phyloP scores from a whole-genome alignment of 2,113 vertebrate species.

The Gnathochromis pfefferi region DNA sequence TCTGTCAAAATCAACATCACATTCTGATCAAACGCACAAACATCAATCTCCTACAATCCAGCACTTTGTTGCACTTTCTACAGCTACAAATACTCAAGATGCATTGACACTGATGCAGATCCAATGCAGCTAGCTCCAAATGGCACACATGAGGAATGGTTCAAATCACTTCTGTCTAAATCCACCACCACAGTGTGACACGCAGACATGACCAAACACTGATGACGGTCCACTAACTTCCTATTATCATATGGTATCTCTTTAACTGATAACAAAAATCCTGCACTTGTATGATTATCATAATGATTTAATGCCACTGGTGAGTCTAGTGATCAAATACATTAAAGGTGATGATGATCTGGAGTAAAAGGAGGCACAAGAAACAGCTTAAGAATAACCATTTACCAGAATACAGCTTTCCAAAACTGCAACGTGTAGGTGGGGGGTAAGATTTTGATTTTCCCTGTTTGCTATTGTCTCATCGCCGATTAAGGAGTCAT shows the following conservation, averaged over 20 bases:
- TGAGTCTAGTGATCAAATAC: constrained; percentile 75
- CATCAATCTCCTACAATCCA: constrained; percentile 58
- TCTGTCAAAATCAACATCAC: constrained; percentile 29
- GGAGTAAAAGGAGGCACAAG: constrained; percentile 63
- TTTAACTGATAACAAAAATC: background rate
- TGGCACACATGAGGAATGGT: constrained; percentile 69
- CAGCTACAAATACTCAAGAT: constrained; percentile 57
- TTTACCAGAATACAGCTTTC: constrained; percentile 85
- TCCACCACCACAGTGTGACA: constrained; percentile 58
- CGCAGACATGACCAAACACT: constrained; percentile 70
- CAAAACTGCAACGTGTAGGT: constrained; percentile 79
- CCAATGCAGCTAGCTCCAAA: constrained; percentile 58
- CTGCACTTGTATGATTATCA: constrained; percentile 52
- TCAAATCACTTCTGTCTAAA: constrained; percentile 54
- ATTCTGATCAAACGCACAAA: constrained; percentile 40
- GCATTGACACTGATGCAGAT: constrained; percentile 67
- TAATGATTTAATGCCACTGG: constrained; percentile 74
- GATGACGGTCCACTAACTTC: constrained; percentile 51
- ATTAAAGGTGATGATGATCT: constrained; percentile 73
- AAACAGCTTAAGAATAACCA: constrained; percentile 72
- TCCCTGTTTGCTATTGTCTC: constrained; percentile 82
- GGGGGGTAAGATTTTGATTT: constrained; percentile 76
- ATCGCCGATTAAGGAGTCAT: constrained; percentile 79
- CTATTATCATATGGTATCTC: constrained; percentile 12
- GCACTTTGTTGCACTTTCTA: constrained; percentile 60